phyloP scores from a whole-genome alignment of 2,888 invertebrate genomes.

The Drosophila siamana region DNA sequence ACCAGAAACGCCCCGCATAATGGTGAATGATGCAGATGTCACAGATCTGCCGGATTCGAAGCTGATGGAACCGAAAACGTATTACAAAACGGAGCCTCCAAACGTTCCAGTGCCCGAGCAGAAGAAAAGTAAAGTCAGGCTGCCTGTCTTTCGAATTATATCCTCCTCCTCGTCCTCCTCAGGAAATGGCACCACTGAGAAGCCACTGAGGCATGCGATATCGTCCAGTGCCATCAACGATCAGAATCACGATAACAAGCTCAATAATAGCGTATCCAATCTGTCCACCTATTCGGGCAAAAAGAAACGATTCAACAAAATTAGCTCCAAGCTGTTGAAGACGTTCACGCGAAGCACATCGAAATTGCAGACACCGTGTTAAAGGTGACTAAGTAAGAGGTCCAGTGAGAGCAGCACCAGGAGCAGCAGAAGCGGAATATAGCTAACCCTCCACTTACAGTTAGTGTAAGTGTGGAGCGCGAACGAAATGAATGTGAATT shows the following conservation, averaged over 20 bases:
- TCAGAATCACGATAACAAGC: constrained; percentile 54
- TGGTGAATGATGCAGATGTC: constrained; percentile 60
- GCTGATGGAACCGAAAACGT: constrained; percentile 28
- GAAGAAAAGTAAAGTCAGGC: constrained; percentile 51
- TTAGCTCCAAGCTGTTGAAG: constrained; percentile 71
- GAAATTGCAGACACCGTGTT: constrained; percentile 70
- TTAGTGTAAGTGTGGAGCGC: constrained; percentile 17
- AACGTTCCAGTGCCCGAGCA: constrained; percentile 52
- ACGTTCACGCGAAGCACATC: constrained; percentile 76
- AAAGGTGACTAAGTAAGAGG: constrained; percentile 19
- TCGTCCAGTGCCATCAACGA: constrained; percentile 74
- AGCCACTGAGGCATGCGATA: constrained; percentile 68
- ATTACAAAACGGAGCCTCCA: constrained; percentile 19
- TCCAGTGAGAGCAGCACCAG: not conserved
- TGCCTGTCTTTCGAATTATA: constrained; percentile 47
- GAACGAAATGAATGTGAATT: constrained; percentile 47
- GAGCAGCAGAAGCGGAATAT: constrained; percentile 4
- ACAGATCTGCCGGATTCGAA: constrained; percentile 40
- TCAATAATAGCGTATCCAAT: constrained; percentile 70
- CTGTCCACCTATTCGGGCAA: constrained; percentile 67
- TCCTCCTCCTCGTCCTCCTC: constrained; percentile 25
- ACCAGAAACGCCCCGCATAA: constrained; percentile 60
- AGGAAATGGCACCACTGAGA: constrained; percentile 37
- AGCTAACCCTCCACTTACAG: constrained; percentile 15
- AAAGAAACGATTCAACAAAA: constrained; percentile 73